phyloP scores from a whole-genome alignment of 2,888 invertebrate species.

The Heliconius ethilla region DNA sequence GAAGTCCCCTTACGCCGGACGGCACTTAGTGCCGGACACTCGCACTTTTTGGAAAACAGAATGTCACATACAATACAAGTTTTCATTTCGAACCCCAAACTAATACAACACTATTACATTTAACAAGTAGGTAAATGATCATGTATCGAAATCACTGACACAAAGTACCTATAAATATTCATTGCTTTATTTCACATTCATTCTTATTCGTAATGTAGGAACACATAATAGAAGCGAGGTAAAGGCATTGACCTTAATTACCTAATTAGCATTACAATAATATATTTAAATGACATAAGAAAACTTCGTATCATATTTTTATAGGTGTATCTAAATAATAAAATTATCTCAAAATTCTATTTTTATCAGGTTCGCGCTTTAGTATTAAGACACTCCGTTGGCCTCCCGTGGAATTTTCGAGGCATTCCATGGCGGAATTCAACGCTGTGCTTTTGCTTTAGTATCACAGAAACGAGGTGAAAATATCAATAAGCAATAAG shows the following conservation, averaged over 20 bases:
- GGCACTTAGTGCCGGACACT: no score
- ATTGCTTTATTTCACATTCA: constrained; percentile 4
- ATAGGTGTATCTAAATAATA: neutral
- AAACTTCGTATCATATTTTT: neutral
- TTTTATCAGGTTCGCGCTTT: no score
- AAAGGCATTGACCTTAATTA: constrained; percentile 26
- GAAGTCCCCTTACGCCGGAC: no score
- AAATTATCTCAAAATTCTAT: neutral
- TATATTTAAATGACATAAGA: constrained; percentile 7
- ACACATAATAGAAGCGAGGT: constrained; percentile 23
- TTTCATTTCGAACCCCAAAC: neutral
- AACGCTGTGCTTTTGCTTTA: no score
- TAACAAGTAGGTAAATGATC: neutral
- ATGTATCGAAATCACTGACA: neutral
- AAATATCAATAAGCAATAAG: no score
- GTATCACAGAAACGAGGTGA: no score
- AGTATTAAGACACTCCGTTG: no score
- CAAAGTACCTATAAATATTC: neutral
- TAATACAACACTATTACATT: neutral
- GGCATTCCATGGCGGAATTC: no score
- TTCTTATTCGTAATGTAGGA: neutral
- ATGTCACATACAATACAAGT: no score
- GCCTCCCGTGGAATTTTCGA: no score
- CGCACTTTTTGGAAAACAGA: no score
- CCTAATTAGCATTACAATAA: neutral